Evolutionary conservation across 2,113 vertebrate species (phyloP), one percentile per base, ranked within the genome.

Genomic region (Ranitomeya imitator): DNA sequence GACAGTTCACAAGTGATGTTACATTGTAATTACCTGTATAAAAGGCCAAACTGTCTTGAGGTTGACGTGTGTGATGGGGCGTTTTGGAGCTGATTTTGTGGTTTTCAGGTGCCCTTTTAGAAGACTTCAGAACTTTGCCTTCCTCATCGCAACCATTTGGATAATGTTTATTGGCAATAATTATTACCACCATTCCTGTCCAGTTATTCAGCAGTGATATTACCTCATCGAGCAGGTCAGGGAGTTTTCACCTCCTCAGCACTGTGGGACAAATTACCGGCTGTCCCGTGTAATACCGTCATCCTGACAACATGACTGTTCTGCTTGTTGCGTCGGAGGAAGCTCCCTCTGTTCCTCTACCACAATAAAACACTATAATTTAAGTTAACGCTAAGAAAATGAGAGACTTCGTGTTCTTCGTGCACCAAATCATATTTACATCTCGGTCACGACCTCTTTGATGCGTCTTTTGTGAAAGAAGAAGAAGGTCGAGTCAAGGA

Each of bases 301-400:
- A 15, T 37, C 7, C 15, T 74, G 31, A 74, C 71, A 74, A 37
- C 69, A 73, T 16, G 26, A 37, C 63, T 18, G 69, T 4, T 67
- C 26, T 16, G 69, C 14, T 73, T 14, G 4, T 37, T 7, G 67
- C 13, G 26, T 31, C 0, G 23, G 69, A 74, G 71, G 71, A 74
- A 45, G 71, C 16, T 45, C 71, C 12, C 26, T 13, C 31, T 45
- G 31, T 74, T 74, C 71, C 45, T 45, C 23, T 31, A n/a, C 79
- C 79, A 60, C 79, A 80, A 79, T 79, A 57, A 79, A 79, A 31
- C 55, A 74, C 23, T 31, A 60, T 80, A 80, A 80, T 80, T 80
- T 80, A 80, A 80, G 79, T 55, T 80, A 80, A 80, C 18, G 23
- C 55, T 21, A 2, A 12, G 54, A 80, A 60, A 60, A 80, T 80